These are phyloP conservation scores for Battus philenor DNA, from an alignment of 1,140 invertebrate species.

Conservation along the genomic window DNA sequence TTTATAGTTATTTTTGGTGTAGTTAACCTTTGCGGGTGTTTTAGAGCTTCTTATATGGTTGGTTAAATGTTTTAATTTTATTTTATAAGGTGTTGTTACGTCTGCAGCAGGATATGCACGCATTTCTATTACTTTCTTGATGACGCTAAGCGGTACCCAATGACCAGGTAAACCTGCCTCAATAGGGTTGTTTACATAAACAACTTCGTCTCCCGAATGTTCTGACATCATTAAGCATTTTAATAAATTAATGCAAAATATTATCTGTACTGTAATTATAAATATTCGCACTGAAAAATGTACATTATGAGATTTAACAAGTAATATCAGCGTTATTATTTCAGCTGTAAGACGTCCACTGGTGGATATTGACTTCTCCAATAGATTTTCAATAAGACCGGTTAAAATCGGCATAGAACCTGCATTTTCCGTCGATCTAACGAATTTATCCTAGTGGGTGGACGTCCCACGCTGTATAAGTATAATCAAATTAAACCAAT, in stretches of 20 bases:
- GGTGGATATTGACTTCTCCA: too few species aligned
- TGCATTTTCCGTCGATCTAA: too few species aligned
- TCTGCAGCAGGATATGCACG: constrained; percentile 22
- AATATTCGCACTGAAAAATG: constrained; percentile 37
- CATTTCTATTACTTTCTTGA: constrained; percentile 41
- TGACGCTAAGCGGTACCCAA: constrained; percentile 41
- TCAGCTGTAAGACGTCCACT: too few species aligned
- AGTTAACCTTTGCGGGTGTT: neutral
- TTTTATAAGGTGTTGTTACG: constrained; percentile 4
- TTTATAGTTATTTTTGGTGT: neutral
- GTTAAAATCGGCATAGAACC: too few species aligned
- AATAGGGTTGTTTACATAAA: constrained; percentile 44
- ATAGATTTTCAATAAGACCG: too few species aligned
- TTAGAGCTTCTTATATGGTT: neutral
- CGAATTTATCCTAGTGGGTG: too few species aligned
- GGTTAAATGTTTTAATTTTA: constrained; percentile 5
- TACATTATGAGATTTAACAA: too few species aligned
- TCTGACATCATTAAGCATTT: constrained; percentile 19
- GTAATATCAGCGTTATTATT: too few species aligned
- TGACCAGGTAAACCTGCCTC: constrained; percentile 43
- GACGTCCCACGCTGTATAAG: too few species aligned
- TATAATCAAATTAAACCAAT: too few species aligned
- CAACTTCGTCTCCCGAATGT: constrained; percentile 23
- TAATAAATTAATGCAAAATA: constrained; percentile 19
- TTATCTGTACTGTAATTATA: constrained; percentile 19